Conservation (phyloP, 2,888 invertebrate genomes). For the Marronus borbonicus region DNA sequence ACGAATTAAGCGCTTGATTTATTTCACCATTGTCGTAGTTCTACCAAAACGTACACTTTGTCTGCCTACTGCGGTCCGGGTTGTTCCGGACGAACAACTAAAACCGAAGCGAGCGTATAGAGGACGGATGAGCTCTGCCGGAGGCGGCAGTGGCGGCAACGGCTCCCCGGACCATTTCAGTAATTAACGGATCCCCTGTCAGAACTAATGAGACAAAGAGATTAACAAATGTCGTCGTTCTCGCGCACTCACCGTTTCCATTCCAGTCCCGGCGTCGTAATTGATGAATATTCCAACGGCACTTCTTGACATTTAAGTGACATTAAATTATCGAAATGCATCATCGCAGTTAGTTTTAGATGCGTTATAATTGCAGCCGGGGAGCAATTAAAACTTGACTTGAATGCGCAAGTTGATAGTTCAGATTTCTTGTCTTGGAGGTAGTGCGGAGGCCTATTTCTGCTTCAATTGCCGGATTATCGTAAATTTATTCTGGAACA, state of each 20-base stretch:
- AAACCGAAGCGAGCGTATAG: not conserved
- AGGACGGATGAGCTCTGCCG: not conserved
- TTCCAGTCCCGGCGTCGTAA: slow-evolving; percentile 25
- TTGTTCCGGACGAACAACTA: slow-evolving; percentile 6
- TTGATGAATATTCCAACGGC: slow-evolving; percentile 52
- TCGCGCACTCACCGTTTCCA: slow-evolving; percentile 13
- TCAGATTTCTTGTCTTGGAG: not conserved
- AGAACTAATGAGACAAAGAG: slow-evolving; percentile 60
- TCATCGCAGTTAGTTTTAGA: slow-evolving; percentile 48
- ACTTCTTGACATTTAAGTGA: slow-evolving; percentile 54
- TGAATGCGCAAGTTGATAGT: not conserved
- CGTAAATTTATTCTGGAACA: too few relatives aligned
- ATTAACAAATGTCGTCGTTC: slow-evolving; percentile 58
- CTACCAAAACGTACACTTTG: not conserved
- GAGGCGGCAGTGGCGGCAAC: not conserved
- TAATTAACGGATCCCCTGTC: slow-evolving; percentile 59
- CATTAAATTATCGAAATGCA: slow-evolving; percentile 54
- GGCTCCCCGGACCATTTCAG: slow-evolving; percentile 42
- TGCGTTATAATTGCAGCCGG: slow-evolving; percentile 43
- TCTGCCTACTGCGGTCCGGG: slow-evolving; percentile 5
- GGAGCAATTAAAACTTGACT: slow-evolving; percentile 18
- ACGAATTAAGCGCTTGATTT: too few relatives aligned
- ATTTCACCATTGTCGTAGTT: not conserved
- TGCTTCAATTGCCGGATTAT: too few relatives aligned
- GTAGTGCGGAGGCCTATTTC: too few relatives aligned